Percentiles rank a stretch among this genome's conserved stretches.
These are phyloP conservation scores for Centroberyx gerrardi DNA, from an alignment of 2,797 vertebrate genomes.

Conservation along the genomic window DNA sequence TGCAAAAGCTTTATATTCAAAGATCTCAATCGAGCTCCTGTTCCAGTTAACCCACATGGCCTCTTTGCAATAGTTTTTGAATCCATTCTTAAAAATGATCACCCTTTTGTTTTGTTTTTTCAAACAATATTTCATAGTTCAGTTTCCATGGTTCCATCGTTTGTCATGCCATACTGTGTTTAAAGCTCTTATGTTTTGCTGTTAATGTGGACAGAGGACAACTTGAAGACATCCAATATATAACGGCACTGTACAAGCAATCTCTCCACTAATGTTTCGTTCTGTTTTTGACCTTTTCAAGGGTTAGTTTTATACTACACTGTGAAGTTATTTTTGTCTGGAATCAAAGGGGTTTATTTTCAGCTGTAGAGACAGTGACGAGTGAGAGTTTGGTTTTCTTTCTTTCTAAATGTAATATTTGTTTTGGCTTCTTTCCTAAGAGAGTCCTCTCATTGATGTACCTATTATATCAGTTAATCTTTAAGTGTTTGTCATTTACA, in stretches of 20 bases:
- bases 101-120: constrained; percentile 44
- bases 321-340: constrained; percentile 79
- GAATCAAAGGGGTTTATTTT: constrained; percentile 66
- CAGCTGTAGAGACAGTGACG: constrained; percentile 37
- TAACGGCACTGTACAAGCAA: constrained; percentile 59
- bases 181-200: constrained; percentile 16
- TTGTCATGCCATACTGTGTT: constrained; percentile 41
- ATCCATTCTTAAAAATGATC: constrained; percentile 43
- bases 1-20: constrained; percentile 75
- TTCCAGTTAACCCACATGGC: constrained; percentile 31
- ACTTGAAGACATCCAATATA: constrained; percentile 60
- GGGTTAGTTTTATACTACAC: constrained; percentile 72
- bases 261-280: constrained; percentile 38
- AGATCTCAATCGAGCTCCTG: constrained; percentile 59
- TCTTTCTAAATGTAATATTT: constrained; percentile 31
- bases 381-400: constrained; percentile 45
- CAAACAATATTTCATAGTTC: constrained; percentile 49
- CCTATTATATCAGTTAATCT: constrained; percentile 47
- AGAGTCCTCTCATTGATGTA: constrained; percentile 25
- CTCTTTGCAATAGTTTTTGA: constrained; percentile 63
- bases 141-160: constrained; percentile 41
- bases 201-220: constrained; percentile 36
- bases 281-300: constrained; percentile 36
- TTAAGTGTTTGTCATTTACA: constrained; percentile 48
- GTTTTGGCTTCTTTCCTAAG: constrained; percentile 35